Percentiles rank a stretch among this genome's conserved stretches.
phyloP scores from a whole-genome alignment of 2,888 invertebrate genomes.

The Perdita meconis region DNA sequence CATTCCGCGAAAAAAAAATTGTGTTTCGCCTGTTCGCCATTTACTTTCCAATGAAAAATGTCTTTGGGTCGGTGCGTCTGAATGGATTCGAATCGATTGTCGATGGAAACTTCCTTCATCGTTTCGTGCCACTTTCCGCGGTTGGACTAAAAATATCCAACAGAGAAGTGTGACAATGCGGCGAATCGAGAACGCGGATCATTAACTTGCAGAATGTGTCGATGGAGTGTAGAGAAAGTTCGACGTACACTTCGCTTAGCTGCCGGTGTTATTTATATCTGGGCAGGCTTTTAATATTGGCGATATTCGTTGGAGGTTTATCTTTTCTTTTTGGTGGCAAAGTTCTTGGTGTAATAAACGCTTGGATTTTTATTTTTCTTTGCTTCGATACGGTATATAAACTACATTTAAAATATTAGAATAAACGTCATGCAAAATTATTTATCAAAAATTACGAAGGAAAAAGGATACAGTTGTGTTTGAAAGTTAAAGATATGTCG shows the following conservation, averaged over 20 bases:
- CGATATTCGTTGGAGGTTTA: too few species aligned
- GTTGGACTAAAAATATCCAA: constrained; percentile 25
- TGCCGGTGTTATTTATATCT: constrained; percentile 17
- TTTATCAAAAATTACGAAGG: too few species aligned
- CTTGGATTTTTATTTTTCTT: too few species aligned
- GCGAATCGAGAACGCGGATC: constrained; percentile 22
- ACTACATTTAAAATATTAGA: too few species aligned
- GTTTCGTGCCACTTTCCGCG: constrained; percentile 9
- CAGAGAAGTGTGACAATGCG: constrained; percentile 18
- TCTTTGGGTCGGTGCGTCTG: neutral
- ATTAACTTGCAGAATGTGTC: constrained; percentile 22
- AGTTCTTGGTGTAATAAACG: neutral
- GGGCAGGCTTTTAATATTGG: constrained; percentile 2
- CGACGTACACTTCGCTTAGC: constrained; percentile 19
- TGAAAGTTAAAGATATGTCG: too few species aligned
- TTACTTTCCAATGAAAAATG: neutral
- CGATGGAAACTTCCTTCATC: constrained; percentile 23
- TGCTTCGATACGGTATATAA: too few species aligned
- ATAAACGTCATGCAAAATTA: too few species aligned
- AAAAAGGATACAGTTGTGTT: too few species aligned
- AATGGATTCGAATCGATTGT: constrained; percentile 32
- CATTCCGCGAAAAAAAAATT: too few species aligned
- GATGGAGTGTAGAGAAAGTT: constrained; percentile 11
- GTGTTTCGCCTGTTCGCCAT: too few species aligned
- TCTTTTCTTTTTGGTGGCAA: too few species aligned